Conservation (phyloP, 2,113 vertebrate species). For the Tetrao urogallus region DNA sequence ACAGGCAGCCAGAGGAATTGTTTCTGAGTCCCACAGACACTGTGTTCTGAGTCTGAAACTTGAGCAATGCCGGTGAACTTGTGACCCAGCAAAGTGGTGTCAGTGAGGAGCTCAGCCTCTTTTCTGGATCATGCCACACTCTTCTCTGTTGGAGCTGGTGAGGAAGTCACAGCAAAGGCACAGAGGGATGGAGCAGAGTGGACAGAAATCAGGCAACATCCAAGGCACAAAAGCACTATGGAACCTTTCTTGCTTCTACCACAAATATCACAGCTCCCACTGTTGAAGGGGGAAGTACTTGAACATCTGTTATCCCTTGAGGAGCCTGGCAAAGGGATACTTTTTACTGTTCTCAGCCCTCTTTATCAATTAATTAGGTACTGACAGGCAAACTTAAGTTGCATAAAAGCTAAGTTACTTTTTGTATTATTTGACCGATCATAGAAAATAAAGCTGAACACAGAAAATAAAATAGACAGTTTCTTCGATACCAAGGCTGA, state of each 20-base stretch:
- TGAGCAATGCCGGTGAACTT: slow-evolving; percentile 12
- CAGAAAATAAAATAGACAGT: neutral
- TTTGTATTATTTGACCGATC: neutral
- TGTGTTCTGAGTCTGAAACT: slow-evolving; percentile 28
- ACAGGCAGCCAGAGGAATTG: slow-evolving; percentile 32
- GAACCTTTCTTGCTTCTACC: neutral
- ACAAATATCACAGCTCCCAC: neutral
- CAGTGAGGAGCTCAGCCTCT: neutral
- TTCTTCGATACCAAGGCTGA: neutral
- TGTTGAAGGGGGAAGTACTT: neutral
- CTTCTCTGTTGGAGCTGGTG: neutral
- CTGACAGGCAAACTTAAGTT: neutral
- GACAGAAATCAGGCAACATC: neutral
- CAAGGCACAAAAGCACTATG: neutral
- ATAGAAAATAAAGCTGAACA: neutral
- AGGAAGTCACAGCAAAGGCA: fast-evolving
- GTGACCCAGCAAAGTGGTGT: neutral
- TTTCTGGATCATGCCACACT: neutral
- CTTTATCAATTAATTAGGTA: neutral
- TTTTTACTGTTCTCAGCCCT: neutral
- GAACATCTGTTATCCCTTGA: neutral
- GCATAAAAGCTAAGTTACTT: neutral
- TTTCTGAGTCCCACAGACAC: neutral
- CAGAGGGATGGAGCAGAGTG: neutral
- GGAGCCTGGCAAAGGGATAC: neutral